Percentiles rank a stretch among this genome's conserved stretches.
Conservation (phyloP, 1,140 invertebrate species). For the Drosophila pruinosa region DNA sequence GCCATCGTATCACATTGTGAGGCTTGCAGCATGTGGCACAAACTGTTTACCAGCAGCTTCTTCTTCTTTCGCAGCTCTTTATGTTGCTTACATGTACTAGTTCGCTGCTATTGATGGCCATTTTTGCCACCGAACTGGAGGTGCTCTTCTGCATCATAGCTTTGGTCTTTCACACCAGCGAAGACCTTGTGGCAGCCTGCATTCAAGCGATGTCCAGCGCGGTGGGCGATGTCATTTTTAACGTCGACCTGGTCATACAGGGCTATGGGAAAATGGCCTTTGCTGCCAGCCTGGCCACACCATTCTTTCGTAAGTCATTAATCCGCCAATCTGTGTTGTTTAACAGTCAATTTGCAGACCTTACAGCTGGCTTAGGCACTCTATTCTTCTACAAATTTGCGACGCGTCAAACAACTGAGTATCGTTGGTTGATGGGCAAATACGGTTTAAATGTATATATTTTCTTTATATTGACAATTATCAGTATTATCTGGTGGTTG, state of each 20-base stretch:
- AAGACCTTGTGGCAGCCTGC: slow-evolving; percentile 43
- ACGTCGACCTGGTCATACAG: slow-evolving; percentile 34
- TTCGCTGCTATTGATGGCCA: slow-evolving; percentile 34
- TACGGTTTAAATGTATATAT: slow-evolving; percentile 39
- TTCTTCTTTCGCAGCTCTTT: slow-evolving; percentile 26
- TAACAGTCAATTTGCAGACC: slow-evolving; percentile 7
- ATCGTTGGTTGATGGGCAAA: slow-evolving; percentile 8
- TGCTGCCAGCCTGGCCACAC: slow-evolving; percentile 40
- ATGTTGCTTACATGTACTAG: slow-evolving; percentile 12
- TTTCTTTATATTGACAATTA: slow-evolving; percentile 36
- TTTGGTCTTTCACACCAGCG: slow-evolving; percentile 33
- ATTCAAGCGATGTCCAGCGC: slow-evolving; percentile 27
- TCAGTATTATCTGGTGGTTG: slow-evolving; percentile 25
- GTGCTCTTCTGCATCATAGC: slow-evolving; percentile 38
- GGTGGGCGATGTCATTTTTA: slow-evolving; percentile 42
- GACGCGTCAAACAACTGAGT: too few relatives aligned
- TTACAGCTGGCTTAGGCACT: slow-evolving; percentile 35
- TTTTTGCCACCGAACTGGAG: slow-evolving; percentile 46
- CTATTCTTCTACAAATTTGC: slow-evolving; percentile 45
- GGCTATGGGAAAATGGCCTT: slow-evolving; percentile 65
- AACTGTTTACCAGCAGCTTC: background rate
- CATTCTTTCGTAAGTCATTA: slow-evolving; percentile 40
- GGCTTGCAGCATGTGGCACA: background rate
- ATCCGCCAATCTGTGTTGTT: background rate
- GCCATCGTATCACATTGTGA: slow-evolving; percentile 46